Percentiles rank a stretch among this genome's conserved stretches.
Conservation (phyloP, 2,797 vertebrate species). For the Enteromius unitaeniatus region DNA sequence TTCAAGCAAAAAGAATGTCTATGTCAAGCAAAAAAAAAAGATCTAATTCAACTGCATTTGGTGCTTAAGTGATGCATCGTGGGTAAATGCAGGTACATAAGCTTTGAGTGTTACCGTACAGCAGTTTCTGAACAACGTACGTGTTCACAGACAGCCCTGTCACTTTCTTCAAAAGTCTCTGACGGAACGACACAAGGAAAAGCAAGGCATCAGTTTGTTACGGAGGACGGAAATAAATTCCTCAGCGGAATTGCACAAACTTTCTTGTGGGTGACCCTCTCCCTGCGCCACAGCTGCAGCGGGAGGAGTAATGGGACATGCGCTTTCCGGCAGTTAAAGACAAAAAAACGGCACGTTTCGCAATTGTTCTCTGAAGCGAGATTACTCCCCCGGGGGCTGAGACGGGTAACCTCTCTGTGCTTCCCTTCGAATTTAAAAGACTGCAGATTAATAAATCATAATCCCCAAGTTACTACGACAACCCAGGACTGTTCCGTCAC, state of each 20-base stretch:
- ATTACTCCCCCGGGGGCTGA: conserved; percentile 75
- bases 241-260: conserved; percentile 60
- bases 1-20: not conserved
- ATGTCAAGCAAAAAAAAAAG: not conserved
- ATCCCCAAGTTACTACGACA: conserved; percentile 80
- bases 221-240: conserved; percentile 63
- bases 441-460: conserved; percentile 89
- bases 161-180: conserved; percentile 30
- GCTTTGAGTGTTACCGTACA: not conserved
- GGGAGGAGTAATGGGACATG: conserved; percentile 61
- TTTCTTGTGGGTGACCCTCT: conserved; percentile 65
- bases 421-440: conserved; percentile 76
- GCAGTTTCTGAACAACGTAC: not conserved
- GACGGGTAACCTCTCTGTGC: conserved; percentile 71
- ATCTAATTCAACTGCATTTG: not conserved
- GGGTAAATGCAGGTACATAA: not conserved
- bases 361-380: conserved; percentile 73
- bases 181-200: conserved; percentile 52
- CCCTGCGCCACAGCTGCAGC: conserved; percentile 62
- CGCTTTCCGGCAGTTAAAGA: conserved; percentile 67
- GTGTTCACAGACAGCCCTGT: conserved; percentile 16
- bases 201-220: conserved; percentile 56
- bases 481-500: conserved; percentile 81
- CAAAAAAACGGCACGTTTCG: conserved; percentile 68
- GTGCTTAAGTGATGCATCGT: not conserved